Conservation (phyloP, 2,888 invertebrate genomes). For the Drosophila siamana region DNA sequence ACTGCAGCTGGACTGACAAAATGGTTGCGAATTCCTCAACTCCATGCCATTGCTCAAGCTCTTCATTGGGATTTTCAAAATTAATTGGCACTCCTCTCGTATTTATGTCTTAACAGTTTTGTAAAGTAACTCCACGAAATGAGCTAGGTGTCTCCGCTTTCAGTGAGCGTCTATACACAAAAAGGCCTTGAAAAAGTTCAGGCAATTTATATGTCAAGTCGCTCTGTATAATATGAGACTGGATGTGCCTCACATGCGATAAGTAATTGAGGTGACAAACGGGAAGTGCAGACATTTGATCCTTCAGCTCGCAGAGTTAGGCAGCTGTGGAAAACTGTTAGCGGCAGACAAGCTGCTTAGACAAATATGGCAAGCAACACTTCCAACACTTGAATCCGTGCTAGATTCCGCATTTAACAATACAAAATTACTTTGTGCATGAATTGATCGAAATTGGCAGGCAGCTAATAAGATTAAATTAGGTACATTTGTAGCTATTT, state of each 20-base stretch:
- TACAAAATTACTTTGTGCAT: too few relatives aligned
- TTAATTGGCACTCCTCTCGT: conserved; percentile 58
- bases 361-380: neutral
- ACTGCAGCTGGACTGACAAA: conserved; percentile 16
- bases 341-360: neutral
- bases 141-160: conserved; percentile 49
- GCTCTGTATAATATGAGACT: neutral
- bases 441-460: too few relatives aligned
- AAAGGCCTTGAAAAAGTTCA: conserved; percentile 46
- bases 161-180: conserved; percentile 41
- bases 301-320: neutral
- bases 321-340: neutral
- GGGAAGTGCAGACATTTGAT: neutral
- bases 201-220: conserved; percentile 32
- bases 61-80: conserved; percentile 49
- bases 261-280: neutral
- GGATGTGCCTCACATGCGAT: conserved; percentile 1
- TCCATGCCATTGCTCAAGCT: conserved; percentile 4
- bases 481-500: too few relatives aligned
- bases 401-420: too few relatives aligned
- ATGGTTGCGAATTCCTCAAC: conserved; percentile 16
- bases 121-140: conserved; percentile 52
- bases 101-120: conserved; percentile 41
- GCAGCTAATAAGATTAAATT: too few relatives aligned
- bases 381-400: neutral